These are phyloP conservation scores for Diorhabda elongata DNA, from an alignment of 1,140 invertebrate species.

Conservation along the genomic window DNA sequence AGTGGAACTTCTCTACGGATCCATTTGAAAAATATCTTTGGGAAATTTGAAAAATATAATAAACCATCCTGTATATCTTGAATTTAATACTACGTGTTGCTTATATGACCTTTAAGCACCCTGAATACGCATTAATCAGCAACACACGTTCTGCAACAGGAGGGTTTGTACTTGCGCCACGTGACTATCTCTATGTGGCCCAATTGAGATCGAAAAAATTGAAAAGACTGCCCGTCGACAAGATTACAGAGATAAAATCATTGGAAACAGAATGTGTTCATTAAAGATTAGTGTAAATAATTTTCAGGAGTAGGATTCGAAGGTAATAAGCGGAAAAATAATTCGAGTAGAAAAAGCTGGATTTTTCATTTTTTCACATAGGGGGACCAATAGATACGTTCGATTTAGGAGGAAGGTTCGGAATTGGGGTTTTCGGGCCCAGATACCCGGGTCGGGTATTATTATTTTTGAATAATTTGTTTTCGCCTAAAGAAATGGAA, in stretches of 20 bases:
- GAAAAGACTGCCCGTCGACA: not conserved
- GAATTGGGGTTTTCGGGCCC: no score
- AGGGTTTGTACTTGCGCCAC: not conserved
- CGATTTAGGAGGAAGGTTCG: no score
- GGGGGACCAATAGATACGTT: no score
- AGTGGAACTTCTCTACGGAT: no score
- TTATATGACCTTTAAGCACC: not conserved
- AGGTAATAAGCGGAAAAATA: not conserved
- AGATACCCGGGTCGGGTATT: no score
- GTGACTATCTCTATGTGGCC: not conserved
- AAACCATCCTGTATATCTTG: no score
- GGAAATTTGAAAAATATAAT: no score
- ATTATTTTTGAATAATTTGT: no score
- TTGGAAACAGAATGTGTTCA: not conserved
- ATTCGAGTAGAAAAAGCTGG: not conserved
- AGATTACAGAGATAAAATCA: slow-evolving; percentile 1
- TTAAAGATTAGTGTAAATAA: slow-evolving; percentile 3
- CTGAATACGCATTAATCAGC: not conserved
- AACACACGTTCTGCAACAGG: not conserved
- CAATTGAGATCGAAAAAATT: not conserved
- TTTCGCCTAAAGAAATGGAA: no score
- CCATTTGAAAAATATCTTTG: no score
- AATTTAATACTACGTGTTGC: no score
- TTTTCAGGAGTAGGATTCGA: not conserved
- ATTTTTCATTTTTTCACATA: no score